Percentiles rank a stretch among this genome's conserved stretches.
Evolutionary conservation across 2,888 invertebrate species (phyloP).

Genomic region (Apantesis nais): DNA sequence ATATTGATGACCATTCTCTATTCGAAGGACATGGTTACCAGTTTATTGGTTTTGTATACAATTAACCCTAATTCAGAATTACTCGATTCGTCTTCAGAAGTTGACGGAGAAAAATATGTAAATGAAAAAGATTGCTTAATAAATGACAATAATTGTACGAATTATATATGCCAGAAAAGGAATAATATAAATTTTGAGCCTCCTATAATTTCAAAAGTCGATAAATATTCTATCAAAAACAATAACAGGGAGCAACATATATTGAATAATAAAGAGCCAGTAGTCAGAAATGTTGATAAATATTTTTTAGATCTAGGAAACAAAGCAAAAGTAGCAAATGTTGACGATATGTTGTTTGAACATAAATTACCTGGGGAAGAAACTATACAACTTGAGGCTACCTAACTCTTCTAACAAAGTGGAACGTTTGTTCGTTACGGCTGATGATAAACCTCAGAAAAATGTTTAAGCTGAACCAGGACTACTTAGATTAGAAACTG

Average conservation of each 20-base stretch:
- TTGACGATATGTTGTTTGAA: constrained; percentile 71
- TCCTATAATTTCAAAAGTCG: constrained; percentile 79
- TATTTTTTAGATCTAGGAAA: constrained; percentile 73
- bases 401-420: constrained; percentile 57
- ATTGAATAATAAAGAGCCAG: constrained; percentile 69
- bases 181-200: constrained; percentile 65
- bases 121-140: constrained; percentile 55
- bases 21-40: no score
- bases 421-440: constrained; percentile 56
- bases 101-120: constrained; percentile 63
- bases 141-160: constrained; percentile 47
- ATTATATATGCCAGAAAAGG: constrained; percentile 57
- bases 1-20: no score
- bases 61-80: constrained; percentile 76
- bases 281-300: constrained; percentile 77
- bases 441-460: constrained; percentile 39
- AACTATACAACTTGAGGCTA: constrained; percentile 55
- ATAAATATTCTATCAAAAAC: constrained; percentile 78
- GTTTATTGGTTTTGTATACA: no score
- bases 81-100: constrained; percentile 71
- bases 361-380: constrained; percentile 59
- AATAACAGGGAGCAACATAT: constrained; percentile 54
- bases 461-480: constrained; percentile 23
- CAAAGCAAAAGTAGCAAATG: constrained; percentile 53
- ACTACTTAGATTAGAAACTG: constrained; percentile 33